These are phyloP conservation scores for Pelodiscus sinensis DNA, from an alignment of 2,113 vertebrate species.

Conservation along the genomic window DNA sequence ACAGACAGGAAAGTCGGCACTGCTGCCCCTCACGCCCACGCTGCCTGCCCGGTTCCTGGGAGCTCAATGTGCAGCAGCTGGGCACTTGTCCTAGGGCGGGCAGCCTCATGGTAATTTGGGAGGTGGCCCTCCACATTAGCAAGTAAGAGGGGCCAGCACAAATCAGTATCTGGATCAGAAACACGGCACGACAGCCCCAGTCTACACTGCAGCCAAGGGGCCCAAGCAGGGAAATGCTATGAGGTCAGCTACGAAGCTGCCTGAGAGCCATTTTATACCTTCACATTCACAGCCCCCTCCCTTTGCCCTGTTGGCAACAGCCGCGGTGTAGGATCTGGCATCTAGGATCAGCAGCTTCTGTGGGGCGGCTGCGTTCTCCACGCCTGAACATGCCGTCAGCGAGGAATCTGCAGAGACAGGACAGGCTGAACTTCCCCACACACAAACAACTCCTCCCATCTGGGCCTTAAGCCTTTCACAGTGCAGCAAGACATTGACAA, in stretches of 20 bases:
- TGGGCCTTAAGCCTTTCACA: accelerated
- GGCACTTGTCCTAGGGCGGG: not conserved
- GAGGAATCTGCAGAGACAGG: conserved; percentile 86
- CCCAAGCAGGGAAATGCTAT: not conserved
- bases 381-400: conserved; percentile 85
- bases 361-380: conserved; percentile 84
- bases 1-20: not conserved
- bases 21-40: not conserved
- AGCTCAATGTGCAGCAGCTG: not conserved
- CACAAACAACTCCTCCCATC: not conserved
- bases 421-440: not conserved
- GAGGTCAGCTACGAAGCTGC: not conserved
- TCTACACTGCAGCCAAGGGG: not conserved
- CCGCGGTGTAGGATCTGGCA: conserved; percentile 95
- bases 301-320: conserved; percentile 98
- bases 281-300: conserved; percentile 98
- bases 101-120: not conserved
- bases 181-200: accelerated
- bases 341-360: conserved; percentile 98
- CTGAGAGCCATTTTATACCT: conserved; percentile 77
- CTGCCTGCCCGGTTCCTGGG: not conserved
- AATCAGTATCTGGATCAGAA: not conserved
- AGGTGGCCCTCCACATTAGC: not conserved
- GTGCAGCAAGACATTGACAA: accelerated
- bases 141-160: not conserved